Evolutionary conservation across 2,888 invertebrate species (phyloP), one percentile per base, ranked within the genome.

Genomic region (Cerastis rubricosa): DNA sequence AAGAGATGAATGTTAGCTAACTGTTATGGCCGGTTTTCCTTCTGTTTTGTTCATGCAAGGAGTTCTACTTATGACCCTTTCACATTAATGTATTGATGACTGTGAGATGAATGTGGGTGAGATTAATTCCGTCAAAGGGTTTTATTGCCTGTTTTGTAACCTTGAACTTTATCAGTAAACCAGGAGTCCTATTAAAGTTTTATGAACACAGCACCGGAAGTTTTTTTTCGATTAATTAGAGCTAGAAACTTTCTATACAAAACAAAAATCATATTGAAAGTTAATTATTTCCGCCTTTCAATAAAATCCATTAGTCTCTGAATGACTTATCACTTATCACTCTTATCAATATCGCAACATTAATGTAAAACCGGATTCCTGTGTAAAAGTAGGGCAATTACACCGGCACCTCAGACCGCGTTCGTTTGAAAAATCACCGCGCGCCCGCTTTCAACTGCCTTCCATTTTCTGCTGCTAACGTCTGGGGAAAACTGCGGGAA

Each of bases 351-450:
- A 76, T 57, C 29, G 35, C 35, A 12, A 81, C 47, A 61, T 85
- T 78, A 82, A 76, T 79, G 71, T 61, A 51, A 72, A 59, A 47
- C 17, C 61, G 29, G 12, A 45, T 76, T 69, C 65, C 84, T 40
- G 45, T 59, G 71, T 51, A 75, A 76, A 77, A 64, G 77, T 74
- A 63, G 70, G 76, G 76, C 77, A 80, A 87, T 87, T 87, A 80
- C 61, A 40, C 64, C 43, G 74, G 68, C 69, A 74, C 80, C 67
- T 80, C 54, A 43, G n/a, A 47, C 63, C n/a, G 22, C 35, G 35
- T 64, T 43, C 29, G 70, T 61, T 77, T 85, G 71, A 74, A 87
- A 86, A 85, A 83, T 84, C 76, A 85, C 83, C 80, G 51, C 43
- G 71, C 80, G 68, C 63, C 51, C 51, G 72, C 54, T 75, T 75